These are phyloP conservation scores for Typhlichthys subterraneus DNA, from an alignment of 2,797 vertebrate species.

Conservation along the genomic window DNA sequence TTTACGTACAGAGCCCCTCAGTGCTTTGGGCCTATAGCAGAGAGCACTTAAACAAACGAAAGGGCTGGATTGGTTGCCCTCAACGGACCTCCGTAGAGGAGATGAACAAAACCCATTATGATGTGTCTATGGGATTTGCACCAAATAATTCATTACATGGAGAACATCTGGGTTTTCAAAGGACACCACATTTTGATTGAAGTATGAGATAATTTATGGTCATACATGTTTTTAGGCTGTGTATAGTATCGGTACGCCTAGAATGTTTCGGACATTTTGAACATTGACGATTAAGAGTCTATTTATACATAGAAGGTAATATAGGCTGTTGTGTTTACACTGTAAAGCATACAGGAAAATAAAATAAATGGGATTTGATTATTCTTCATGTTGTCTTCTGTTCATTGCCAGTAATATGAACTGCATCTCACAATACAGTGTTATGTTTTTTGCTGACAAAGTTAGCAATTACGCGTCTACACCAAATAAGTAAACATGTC, in stretches of 20 bases:
- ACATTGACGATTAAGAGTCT: too few species aligned
- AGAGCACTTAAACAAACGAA: slow-evolving; percentile 64
- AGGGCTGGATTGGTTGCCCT: slow-evolving; percentile 51
- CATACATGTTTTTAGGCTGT: slow-evolving; percentile 22
- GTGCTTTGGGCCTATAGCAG: slow-evolving; percentile 48
- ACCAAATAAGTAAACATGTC: slow-evolving; percentile 54
- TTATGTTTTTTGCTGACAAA: slow-evolving; percentile 21
- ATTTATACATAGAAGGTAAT: not conserved
- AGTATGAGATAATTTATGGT: not conserved
- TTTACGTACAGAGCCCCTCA: slow-evolving; percentile 50
- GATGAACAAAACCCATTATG: slow-evolving; percentile 49
- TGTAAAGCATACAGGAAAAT: too few species aligned
- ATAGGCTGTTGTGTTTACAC: too few species aligned
- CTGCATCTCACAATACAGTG: slow-evolving; percentile 6
- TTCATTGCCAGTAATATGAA: not conserved
- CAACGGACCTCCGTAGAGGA: slow-evolving; percentile 43
- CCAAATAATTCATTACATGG: slow-evolving; percentile 3
- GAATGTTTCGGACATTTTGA: not conserved
- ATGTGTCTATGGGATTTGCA: slow-evolving; percentile 45
- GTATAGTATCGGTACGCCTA: not conserved
- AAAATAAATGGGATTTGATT: too few species aligned
- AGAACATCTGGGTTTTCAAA: slow-evolving; percentile 52
- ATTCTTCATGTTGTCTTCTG: slow-evolving; percentile 11
- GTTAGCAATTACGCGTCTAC: slow-evolving; percentile 16
- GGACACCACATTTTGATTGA: slow-evolving; percentile 32